Percentiles rank a stretch among this genome's conserved stretches.
phyloP scores from a whole-genome alignment of 2,888 invertebrate species.

The Tiliacea citrago region DNA sequence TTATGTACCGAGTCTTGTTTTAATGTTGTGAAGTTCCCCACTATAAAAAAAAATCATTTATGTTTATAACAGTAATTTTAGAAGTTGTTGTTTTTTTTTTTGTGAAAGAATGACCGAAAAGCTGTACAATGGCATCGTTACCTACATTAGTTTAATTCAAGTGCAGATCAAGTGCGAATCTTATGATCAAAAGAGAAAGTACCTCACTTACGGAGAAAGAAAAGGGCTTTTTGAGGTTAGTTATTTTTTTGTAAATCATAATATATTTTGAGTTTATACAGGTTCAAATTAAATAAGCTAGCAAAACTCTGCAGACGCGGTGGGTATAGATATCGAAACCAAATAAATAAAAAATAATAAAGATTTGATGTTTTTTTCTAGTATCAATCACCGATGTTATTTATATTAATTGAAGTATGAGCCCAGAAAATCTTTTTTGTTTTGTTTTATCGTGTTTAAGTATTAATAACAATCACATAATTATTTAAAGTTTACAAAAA shows the following conservation, averaged over 20 bases:
- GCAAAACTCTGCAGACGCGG: no score
- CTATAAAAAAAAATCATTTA: not conserved
- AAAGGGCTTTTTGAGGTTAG: not conserved
- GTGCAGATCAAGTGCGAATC: not conserved
- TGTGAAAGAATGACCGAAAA: not conserved
- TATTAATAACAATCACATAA: no score
- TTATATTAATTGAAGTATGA: no score
- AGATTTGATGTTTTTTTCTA: no score
- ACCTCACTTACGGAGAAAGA: not conserved
- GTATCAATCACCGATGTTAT: no score
- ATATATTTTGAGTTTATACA: not conserved
- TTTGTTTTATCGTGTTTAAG: no score
- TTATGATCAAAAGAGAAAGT: slow-evolving; percentile 4
- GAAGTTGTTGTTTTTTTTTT: not conserved
- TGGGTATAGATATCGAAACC: no score
- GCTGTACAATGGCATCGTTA: slow-evolving; percentile 10
- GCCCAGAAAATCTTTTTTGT: no score
- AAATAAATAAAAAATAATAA: no score
- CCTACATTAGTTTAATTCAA: not conserved
- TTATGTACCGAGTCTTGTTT: not conserved
- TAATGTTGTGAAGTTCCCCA: not conserved
- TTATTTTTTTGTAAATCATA: not conserved
- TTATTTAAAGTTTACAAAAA: no score
- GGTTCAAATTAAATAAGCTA: no score
- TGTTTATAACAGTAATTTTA: not conserved